Evolutionary conservation across 1,140 invertebrate species (phyloP).

Genomic region (Holcopasites calliopsidis): DNA sequence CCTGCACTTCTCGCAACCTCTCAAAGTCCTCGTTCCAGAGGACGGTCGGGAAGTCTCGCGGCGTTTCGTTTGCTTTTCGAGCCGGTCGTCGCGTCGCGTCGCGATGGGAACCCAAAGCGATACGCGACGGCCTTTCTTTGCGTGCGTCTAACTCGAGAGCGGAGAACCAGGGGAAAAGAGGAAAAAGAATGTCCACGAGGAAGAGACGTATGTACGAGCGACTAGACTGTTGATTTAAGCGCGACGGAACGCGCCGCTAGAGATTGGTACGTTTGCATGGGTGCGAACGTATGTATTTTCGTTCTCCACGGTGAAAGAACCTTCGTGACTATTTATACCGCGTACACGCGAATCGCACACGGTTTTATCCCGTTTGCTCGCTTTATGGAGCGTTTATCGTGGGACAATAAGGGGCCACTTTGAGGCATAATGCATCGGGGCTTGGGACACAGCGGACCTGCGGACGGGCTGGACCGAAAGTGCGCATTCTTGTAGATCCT

Average conservation of each 20-base stretch:
- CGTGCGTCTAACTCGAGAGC: constrained; percentile 40
- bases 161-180: background rate
- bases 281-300: constrained; percentile 60
- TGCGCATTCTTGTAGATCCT: constrained; percentile 3
- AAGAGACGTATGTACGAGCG: constrained; percentile 49
- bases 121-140: constrained; percentile 45
- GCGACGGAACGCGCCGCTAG: constrained; percentile 52
- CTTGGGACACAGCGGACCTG: background rate
- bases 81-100: background rate
- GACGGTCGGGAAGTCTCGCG: constrained; percentile 33
- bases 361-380: constrained; percentile 52
- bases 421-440: constrained; percentile 32
- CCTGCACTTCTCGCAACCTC: background rate
- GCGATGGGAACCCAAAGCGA: constrained; percentile 18
- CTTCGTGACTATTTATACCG: constrained; percentile 58
- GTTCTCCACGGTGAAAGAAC: constrained; percentile 57
- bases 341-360: constrained; percentile 50
- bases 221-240: constrained; percentile 62
- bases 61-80: constrained; percentile 40
- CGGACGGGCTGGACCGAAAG: constrained; percentile 17
- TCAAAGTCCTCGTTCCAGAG: constrained; percentile 4
- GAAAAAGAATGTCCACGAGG: constrained; percentile 44
- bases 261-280: constrained; percentile 61
- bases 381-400: constrained; percentile 53
- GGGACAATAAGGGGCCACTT: constrained; percentile 55